phyloP scores from a whole-genome alignment of 2,113 vertebrate genomes.

The Coryphaenoides rupestris region DNA sequence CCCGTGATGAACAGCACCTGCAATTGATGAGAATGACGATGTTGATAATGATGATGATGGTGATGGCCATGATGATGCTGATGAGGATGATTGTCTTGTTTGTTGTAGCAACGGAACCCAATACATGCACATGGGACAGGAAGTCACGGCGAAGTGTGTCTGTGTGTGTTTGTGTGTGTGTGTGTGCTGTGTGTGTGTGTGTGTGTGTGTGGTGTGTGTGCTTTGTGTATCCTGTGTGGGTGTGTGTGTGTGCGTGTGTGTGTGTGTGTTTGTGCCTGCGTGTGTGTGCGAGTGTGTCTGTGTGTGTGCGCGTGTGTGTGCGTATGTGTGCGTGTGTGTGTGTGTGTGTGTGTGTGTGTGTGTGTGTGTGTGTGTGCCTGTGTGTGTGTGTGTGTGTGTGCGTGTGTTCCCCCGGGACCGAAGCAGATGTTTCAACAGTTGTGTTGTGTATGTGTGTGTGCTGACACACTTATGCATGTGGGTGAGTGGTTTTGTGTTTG shows the following conservation, averaged over 20 bases:
- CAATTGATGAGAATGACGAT: background rate
- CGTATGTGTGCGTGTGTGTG: background rate
- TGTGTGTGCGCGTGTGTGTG: conserved; percentile 19
- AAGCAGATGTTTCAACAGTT: background rate
- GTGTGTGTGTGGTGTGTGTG: conserved; percentile 49
- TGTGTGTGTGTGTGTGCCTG: conserved; percentile 1
- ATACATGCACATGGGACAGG: background rate
- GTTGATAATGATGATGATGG: background rate
- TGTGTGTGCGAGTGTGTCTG: conserved; percentile 3
- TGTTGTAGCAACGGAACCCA: background rate
- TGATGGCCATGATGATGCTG: no score
- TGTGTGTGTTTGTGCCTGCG: conserved; percentile 6
- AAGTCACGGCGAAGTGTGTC: no score
- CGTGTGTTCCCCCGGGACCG: background rate
- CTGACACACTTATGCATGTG: background rate
- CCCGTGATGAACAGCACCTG: background rate
- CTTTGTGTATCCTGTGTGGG: conserved; percentile 40
- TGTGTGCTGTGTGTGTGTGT: conserved; percentile 10
- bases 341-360: no score
- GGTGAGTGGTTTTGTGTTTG: background rate
- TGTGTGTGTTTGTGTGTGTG: no score
- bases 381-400: conserved; percentile 2
- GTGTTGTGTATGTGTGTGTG: background rate
- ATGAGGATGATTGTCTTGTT: background rate
- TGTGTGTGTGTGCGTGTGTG: conserved; percentile 23